These are phyloP conservation scores for Lepidurus couesii DNA, from an alignment of 1,140 invertebrate genomes.

Conservation along the genomic window DNA sequence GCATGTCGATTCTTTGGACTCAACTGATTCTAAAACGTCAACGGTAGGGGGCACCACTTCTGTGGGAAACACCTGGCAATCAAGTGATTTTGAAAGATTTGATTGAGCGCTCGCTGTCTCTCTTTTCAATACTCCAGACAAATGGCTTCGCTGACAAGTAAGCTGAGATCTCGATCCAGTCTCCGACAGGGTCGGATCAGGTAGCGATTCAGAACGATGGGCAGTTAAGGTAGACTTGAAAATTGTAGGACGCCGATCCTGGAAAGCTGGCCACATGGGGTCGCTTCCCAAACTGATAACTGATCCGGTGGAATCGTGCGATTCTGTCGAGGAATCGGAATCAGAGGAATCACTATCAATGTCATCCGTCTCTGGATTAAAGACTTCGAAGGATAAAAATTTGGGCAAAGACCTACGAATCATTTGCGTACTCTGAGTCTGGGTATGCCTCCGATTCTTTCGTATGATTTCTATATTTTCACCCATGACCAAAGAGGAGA, in stretches of 20 bases:
- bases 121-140: no score
- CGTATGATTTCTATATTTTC: conserved; percentile 41
- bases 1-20: not conserved
- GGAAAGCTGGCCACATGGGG: conserved; percentile 34
- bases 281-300: conserved; percentile 61
- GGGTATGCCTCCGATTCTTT: conserved; percentile 29
- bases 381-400: conserved; percentile 70
- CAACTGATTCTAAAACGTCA: not conserved
- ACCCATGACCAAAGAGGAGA: conserved; percentile 39
- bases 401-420: conserved; percentile 52
- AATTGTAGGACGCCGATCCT: conserved; percentile 31
- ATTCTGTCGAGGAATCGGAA: conserved; percentile 53
- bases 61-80: not conserved
- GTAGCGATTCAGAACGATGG: not conserved
- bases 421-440: conserved; percentile 11
- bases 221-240: conserved; percentile 7
- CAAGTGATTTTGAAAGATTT: not conserved
- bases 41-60: not conserved
- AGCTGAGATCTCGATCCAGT: not conserved
- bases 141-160: not conserved
- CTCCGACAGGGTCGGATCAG: not conserved
- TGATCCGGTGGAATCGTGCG: conserved; percentile 76
- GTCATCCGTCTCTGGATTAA: conserved; percentile 84
- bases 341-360: conserved; percentile 81
- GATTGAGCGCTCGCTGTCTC: no score